Base-by-base conservation (phyloP, 1,140 invertebrate species). In the Platyscapa corneri region DNA sequence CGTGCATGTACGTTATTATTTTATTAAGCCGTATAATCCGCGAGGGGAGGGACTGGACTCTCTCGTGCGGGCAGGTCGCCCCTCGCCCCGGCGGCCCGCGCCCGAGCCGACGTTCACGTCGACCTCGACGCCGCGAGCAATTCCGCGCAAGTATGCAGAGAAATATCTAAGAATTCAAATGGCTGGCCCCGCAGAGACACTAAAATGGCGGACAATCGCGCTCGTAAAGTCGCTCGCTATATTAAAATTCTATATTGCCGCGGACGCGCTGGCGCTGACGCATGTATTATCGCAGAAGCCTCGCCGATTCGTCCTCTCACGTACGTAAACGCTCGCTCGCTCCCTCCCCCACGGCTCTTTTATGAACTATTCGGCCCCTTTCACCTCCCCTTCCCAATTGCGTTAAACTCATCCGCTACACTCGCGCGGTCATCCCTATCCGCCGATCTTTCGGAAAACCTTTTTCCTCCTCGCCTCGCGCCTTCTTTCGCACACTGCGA, bases 161-260 rank as follows among this genome's bases (percentile, higher is more conserved):
- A 37, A 74, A 42, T 74, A 93, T 93, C 92, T 93, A 93, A 93
- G 93, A 93, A 93, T 93, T 93, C 90, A 93, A 93, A 93, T 93
- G 91, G 90, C 90, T 89, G 89, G 60, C 88, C 89, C 90, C 91
- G 90, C 90, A 89, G 89, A 89, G 90, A 84, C 90, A 90, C 89
- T 93, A 93, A 93, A 93, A 93, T 92, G 90, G 89, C 90, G 92
- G 93, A 93, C 92, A 93, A 93, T 93, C 92, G 92, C 90, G 90
- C 92, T 93, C 93, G 92, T 93, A 93, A 93, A 93, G 84, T 42
- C 37, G 20, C 37, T 23, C 91, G 93, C 92, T 93, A 93, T 93
- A 93, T 93, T 93, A 93, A 93, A 93, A 93, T 93, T 93, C 93
- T 93, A 92, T 93, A 93, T 91, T 91, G 89, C 83, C 87, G 77